Base-by-base conservation (phyloP, 2,797 vertebrate genomes). In the Coregonus sp. region DNA sequence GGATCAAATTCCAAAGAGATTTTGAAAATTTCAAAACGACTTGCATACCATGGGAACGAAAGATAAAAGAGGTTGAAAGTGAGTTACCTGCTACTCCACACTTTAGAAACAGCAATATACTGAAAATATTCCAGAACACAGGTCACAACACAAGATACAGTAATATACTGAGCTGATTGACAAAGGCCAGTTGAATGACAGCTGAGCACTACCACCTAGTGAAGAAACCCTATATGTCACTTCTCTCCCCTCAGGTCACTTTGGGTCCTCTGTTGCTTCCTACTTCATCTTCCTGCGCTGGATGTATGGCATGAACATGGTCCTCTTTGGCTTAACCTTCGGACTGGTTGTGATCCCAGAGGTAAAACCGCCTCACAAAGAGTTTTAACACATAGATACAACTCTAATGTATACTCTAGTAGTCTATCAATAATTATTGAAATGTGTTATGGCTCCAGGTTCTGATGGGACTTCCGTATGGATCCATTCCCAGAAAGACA, bases 11-110 rank as follows among this genome's bases (percentile, higher is more conserved):
- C 89, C 96, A 98, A 87, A 95, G 97, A 89, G 98, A 99, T 89
- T 99, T 99, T 86, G 95, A 96, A 71, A 99, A 99, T 87, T 99
- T 99, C 89, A 95, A 94, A 90, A 98, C 97, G 18, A 94, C 98
- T 0, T 99, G 97, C 87, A 99, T 99, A 84, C 98, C 98, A 54
- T 99, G 98, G 98, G 98, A 99, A 89, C 96, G 98, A 93, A 99
- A 99, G 92, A 99, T 99, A 87, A 99, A 99, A 90, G 97, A 98
- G 80, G 97, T 99, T 81, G 98, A 99, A 87, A 99, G 98, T 99
- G 91, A 94, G 97, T 95, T 40, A 25, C 31, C 65, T 72, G 14
- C 4, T 15, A 25, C 2, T 5, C 6, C 29, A 33, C 4, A 33
- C 14, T 5, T 33, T 14, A 35, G 15, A 67, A 11, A 35, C 4